These are phyloP conservation scores for Egretta garzetta DNA, from an alignment of 2,113 vertebrate genomes.

Conservation along the genomic window DNA sequence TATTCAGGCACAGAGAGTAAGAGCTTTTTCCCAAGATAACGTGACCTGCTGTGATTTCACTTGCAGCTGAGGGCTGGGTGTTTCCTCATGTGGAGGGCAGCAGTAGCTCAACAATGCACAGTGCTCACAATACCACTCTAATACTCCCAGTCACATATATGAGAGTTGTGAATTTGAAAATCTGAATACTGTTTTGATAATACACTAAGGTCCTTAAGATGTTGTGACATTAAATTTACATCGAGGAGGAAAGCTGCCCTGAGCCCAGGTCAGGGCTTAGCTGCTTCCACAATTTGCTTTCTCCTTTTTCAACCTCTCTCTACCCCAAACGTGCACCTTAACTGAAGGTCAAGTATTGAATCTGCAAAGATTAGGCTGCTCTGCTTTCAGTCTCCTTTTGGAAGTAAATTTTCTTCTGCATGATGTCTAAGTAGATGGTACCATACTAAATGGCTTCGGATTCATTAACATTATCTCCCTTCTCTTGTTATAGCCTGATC, in stretches of 20 bases:
- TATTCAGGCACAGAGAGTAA: not conserved
- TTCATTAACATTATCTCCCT: slow-evolving; percentile 67
- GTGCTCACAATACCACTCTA: not conserved
- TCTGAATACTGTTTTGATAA: not conserved
- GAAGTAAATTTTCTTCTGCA: slow-evolving; percentile 38
- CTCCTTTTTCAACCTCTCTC: not conserved
- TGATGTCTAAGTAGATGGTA: slow-evolving; percentile 50
- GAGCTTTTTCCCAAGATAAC: not conserved
- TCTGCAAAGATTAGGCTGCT: slow-evolving; percentile 6
- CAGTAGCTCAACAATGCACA: not conserved
- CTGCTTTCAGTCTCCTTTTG: slow-evolving; percentile 25
- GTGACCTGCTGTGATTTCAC: not conserved
- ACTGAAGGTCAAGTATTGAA: not conserved
- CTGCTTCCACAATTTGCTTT: not conserved
- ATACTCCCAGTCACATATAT: not conserved
- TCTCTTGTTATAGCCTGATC: slow-evolving; percentile 60
- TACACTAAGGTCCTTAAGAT: not conserved
- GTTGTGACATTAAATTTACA: not conserved
- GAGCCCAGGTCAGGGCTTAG: not conserved
- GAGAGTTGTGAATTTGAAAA: not conserved
- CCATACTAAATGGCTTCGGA: slow-evolving; percentile 44
- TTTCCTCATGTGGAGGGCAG: not conserved
- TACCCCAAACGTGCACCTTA: not conserved
- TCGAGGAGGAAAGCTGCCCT: not conserved
- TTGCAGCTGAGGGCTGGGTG: not conserved